Evolutionary conservation across 1,140 invertebrate species (phyloP).

Genomic region (Drosophila quadrilineata): DNA sequence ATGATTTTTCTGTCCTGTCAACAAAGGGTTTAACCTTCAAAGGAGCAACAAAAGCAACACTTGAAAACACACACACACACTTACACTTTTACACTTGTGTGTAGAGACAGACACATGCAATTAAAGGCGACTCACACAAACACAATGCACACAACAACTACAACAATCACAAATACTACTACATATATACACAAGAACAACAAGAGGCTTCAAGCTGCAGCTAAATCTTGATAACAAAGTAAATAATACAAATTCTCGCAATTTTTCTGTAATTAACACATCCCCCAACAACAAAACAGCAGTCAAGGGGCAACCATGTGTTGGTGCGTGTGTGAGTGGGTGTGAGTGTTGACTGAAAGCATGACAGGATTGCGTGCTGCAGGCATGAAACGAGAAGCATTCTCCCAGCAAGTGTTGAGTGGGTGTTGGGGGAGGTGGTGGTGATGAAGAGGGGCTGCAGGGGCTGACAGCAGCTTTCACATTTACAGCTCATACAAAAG

Average conservation of each 20-base stretch:
- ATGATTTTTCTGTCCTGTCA: slow-evolving; percentile 3
- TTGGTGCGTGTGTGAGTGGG: slow-evolving; percentile 14
- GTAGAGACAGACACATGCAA: slow-evolving; percentile 22
- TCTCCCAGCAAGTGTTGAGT: slow-evolving; percentile 1
- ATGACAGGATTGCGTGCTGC: slow-evolving; percentile 61
- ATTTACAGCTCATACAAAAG: slow-evolving; percentile 62
- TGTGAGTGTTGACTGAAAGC: slow-evolving; percentile 54
- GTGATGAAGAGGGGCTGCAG: background rate
- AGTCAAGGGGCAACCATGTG: slow-evolving; percentile 28
- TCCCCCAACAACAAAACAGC: slow-evolving; percentile 45
- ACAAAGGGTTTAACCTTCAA: slow-evolving; percentile 29
- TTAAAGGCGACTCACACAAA: slow-evolving; percentile 27
- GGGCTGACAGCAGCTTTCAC: slow-evolving; percentile 26
- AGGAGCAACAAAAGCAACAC: slow-evolving; percentile 14
- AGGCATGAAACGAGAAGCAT: slow-evolving; percentile 50
- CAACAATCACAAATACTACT: background rate
- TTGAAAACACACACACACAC: slow-evolving; percentile 6
- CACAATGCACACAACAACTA: slow-evolving; percentile 20
- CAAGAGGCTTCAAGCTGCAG: slow-evolving; percentile 38
- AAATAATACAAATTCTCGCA: slow-evolving; percentile 76
- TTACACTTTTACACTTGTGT: too few species aligned
- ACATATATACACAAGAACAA: too few species aligned
- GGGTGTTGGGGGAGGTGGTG: background rate
- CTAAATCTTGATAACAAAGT: slow-evolving; percentile 71
- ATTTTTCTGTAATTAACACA: slow-evolving; percentile 79